These are phyloP conservation scores for Brachionus manjavacas DNA, from an alignment of 1,140 invertebrate species.

Conservation along the genomic window DNA sequence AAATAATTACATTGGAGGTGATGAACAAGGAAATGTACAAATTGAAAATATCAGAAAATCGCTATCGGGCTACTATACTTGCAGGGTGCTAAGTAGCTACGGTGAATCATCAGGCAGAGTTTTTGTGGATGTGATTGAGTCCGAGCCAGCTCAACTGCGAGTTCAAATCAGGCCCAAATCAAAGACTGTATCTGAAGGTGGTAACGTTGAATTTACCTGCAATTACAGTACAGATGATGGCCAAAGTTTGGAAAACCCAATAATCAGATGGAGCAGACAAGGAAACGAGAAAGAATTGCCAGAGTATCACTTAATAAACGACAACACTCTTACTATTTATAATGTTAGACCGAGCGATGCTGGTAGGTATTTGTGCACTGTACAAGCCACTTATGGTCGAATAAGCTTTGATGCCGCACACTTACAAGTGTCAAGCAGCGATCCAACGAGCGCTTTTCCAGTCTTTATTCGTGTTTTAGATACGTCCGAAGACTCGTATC, in stretches of 20 bases:
- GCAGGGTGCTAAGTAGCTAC: background rate
- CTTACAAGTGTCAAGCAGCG: slow-evolving; percentile 6
- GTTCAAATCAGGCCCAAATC: slow-evolving; percentile 29
- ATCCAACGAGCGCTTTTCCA: background rate
- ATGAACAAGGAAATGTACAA: background rate
- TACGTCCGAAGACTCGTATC: background rate
- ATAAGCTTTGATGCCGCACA: slow-evolving; percentile 30
- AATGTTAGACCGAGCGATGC: background rate
- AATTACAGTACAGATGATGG: background rate
- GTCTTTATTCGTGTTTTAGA: slow-evolving; percentile 33
- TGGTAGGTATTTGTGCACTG: slow-evolving; percentile 12
- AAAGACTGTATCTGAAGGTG: slow-evolving; percentile 18
- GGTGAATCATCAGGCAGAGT: background rate
- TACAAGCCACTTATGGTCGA: slow-evolving; percentile 6
- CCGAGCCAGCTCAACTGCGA: background rate
- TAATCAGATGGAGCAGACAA: slow-evolving; percentile 2
- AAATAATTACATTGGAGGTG: background rate
- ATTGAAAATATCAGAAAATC: background rate
- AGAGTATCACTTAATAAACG: background rate
- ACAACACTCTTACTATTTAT: background rate
- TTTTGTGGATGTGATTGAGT: background rate
- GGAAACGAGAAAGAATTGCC: background rate
- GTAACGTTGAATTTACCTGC: background rate
- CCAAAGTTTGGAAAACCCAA: background rate
- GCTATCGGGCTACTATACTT: background rate